These are phyloP conservation scores for Urophycis tenuis DNA, from an alignment of 2,797 vertebrate species.

Conservation along the genomic window DNA sequence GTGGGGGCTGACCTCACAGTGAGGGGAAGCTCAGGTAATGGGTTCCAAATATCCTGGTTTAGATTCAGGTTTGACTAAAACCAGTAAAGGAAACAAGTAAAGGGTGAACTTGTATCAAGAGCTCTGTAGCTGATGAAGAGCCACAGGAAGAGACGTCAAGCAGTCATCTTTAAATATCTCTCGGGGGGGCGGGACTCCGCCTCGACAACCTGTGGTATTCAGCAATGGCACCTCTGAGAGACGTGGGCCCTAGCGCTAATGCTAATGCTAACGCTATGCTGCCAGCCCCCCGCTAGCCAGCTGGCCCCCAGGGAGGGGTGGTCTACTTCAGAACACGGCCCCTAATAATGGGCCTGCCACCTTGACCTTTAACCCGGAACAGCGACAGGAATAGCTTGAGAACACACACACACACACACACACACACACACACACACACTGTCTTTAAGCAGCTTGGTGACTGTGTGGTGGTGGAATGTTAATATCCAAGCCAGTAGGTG, in stretches of 20 bases:
- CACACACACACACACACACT: conserved; percentile 6
- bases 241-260: too few species aligned
- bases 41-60: too few species aligned
- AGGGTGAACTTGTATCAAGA: too few species aligned
- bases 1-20: too few species aligned
- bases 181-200: not conserved
- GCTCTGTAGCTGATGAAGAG: too few species aligned
- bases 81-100: too few species aligned
- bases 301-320: not conserved
- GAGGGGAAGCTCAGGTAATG: too few species aligned
- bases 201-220: too few species aligned
- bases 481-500: conserved; percentile 59
- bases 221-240: too few species aligned
- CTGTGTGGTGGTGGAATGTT: conserved; percentile 47
- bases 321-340: not conserved
- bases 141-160: too few species aligned
- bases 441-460: conserved; percentile 61
- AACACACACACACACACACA: conserved; percentile 27
- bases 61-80: too few species aligned
- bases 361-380: conserved; percentile 43
- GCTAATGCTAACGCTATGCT: too few species aligned
- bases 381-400: conserved; percentile 44
- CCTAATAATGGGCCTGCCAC: conserved; percentile 25
- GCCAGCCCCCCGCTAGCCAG: not conserved
- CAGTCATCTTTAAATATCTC: not conserved